Evolutionary conservation across 2,113 vertebrate species (phyloP), one percentile per base, ranked within the genome.

Genomic region (Aldabrachelys gigantea): DNA sequence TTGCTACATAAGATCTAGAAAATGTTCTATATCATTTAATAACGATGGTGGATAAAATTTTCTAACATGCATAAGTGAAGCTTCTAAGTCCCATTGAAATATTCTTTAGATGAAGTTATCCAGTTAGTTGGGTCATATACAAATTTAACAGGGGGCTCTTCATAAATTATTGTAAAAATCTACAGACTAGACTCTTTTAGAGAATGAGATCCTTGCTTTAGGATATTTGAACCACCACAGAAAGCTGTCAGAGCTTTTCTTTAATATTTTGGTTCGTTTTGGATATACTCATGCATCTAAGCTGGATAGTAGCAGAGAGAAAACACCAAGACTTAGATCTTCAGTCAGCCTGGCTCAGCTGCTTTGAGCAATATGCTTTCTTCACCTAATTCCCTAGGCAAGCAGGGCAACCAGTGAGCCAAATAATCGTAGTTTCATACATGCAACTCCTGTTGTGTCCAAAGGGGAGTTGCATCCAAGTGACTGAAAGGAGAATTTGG

Each of bases 131-230:
- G 53, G 50, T 54, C 52, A 0, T 78, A 17, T 62, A 59, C 19
- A 25, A 57, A 27, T 44, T 38, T 13, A 88, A 62, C 80, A 22
- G 35, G 6, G 1, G 69, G 49, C 0, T 85, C 59, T 59, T 53
- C 1, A 50, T n/a, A 81, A 86, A 90, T 81, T 65, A 44, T 47
- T 41, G 22, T 1, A 91, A 95, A 89, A 72, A 76, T 76, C 72
- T 76, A 76, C 24, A 76, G 5, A 2, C 17, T 3, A 59, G 59
- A 53, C 69, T 6, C 4, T 16, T 19, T 44, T 5, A 54, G 44
- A 69, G 16, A 75, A 2, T 1, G 0, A 1, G 80, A 75, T 21
- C 0, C 2, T 27, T 78, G 19, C 52, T 2, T 0, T 38, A 56
- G 83, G 22, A 65, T 5, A 69, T 4, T 79, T 69, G 62, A 69